Evolutionary conservation across 2,797 vertebrate species (phyloP), one percentile per base, ranked within the genome.

Genomic region (Oryzias sinensis): DNA sequence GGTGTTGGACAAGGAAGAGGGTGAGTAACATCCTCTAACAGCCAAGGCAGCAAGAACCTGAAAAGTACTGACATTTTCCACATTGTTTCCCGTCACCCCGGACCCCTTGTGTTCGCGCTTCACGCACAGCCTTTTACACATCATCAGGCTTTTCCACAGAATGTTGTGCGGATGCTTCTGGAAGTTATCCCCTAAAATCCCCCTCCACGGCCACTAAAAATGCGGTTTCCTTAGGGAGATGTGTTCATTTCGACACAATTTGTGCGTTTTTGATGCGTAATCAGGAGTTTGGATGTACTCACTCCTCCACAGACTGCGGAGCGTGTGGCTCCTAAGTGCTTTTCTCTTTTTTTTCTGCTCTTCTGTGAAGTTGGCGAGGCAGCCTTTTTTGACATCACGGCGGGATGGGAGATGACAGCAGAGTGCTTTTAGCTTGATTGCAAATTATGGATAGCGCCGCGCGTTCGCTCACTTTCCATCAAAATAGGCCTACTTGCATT

Each of bases 1-100:
- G 97, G 97, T 99, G 92, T 90, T 99, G 91, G 97, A 99, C 94
- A 98, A 99, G 96, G 97, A 99, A 93, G 97, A 99, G 93, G 97
- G 97, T 98, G 93, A 94, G 97, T 96, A 91, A 84, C 89, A 44
- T 79, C 84, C 3, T 68, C 45, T 49, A 37, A 24, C 49, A 37
- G 9, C 40, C 56, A 59, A 43, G 47, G 69, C 60, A 72, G 76
- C 74, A 62, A 46, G 14, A 73, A 72, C 74, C 62, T 5, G 2
- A 37, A 37, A 83, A 83, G 65, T 71, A 64, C 24, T 76, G 69
- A 58, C 65, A 82, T 86, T 72, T 74, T 57, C 37, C 66, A 56
- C 5, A 17, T 63, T 49, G 48, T 40, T 29, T 69, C 20, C 20
- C 20, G 20, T 22, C 20, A 22, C 20, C 20, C 20, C 20, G 20